Conservation (phyloP, 2,797 vertebrate genomes). For the Phoeniculus purpureus region DNA sequence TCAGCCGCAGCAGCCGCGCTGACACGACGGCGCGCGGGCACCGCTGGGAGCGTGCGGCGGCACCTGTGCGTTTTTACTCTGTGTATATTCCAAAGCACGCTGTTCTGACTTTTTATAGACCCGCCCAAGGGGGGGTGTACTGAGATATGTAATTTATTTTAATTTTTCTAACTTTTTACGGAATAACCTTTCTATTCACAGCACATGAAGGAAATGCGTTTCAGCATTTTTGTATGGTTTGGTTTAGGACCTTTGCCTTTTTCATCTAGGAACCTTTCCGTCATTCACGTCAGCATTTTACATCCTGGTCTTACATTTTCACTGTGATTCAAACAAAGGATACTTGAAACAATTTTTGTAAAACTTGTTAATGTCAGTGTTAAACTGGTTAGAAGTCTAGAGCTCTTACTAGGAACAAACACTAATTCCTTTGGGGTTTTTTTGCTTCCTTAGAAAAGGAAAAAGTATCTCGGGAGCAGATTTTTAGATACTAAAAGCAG, state of each 20-base stretch:
- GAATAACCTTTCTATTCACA: constrained; percentile 88
- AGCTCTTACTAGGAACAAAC: constrained; percentile 62
- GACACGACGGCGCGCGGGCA: constrained; percentile 64
- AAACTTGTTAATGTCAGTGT: constrained; percentile 71
- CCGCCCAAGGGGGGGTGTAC: constrained; percentile 91
- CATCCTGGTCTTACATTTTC: constrained; percentile 82
- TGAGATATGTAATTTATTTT: constrained; percentile 95
- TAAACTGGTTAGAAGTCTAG: constrained; percentile 64
- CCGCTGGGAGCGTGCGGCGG: constrained; percentile 59
- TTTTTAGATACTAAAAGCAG: constrained; percentile 45
- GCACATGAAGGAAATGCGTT: constrained; percentile 85
- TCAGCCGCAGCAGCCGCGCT: constrained; percentile 44
- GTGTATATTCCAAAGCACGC: constrained; percentile 81
- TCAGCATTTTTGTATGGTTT: constrained; percentile 86
- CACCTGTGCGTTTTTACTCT: constrained; percentile 79
- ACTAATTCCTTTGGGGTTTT: neutral
- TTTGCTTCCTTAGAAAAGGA: constrained; percentile 38
- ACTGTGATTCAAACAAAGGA: constrained; percentile 83
- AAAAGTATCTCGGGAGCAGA: constrained; percentile 54
- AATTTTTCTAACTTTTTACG: constrained; percentile 96
- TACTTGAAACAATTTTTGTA: constrained; percentile 86
- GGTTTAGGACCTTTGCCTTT: constrained; percentile 82
- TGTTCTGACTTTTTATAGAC: constrained; percentile 92
- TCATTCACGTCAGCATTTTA: constrained; percentile 70
- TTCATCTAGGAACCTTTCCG: constrained; percentile 77